Evolutionary conservation across 2,888 invertebrate genomes (phyloP), one percentile per base, ranked within the genome.

Genomic region (Epicampocera succincta): DNA sequence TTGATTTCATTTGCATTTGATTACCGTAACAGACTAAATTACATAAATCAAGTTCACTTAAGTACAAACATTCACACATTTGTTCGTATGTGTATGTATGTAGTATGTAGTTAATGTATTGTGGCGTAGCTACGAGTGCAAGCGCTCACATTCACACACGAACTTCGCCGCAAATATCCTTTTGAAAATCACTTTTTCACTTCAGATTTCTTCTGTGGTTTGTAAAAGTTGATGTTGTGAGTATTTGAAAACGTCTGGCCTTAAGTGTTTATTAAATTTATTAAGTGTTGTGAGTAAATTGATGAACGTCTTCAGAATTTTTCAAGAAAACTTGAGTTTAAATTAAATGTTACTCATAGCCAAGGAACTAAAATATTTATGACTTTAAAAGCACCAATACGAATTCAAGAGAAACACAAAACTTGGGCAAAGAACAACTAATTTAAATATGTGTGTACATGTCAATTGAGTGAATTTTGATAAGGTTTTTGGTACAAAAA

Each of bases 1-100:
- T 50, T 65, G 65, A 65, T 50, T 50, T 65, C 21, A 65, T 50
- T 50, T 65, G 50, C 48, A 50, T 65, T 65, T 38, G 19, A 65
- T 65, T 65, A 38, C 65, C 38, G n/a, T 46, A 38, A 48, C 13
- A 40, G 50, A 21, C 38, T 50, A 21, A 65, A 50, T 65, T 65
- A 50, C 50, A 50, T 50, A 65, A 38, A 63, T 63, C 63, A 48
- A 65, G 38, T 50, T 50, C n/a, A 38, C 50, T 65, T 38, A 9
- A 19, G 12, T 25, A 50, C 38, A 29, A 9, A 38, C 13, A 19
- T 13, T 38, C 38, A 21, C 15, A 61, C 1, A 25, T 25, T 25
- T n/a, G n/a, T n/a, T n/a, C n/a, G n/a, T n/a, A n/a, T n/a, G n/a
- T n/a, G n/a, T n/a, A n/a, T n/a, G n/a, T n/a, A n/a, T n/a, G n/a